Percentiles rank a stretch among this genome's conserved stretches.
Conservation (phyloP, 2,797 vertebrate genomes). For the Spondyliosoma cantharus region DNA sequence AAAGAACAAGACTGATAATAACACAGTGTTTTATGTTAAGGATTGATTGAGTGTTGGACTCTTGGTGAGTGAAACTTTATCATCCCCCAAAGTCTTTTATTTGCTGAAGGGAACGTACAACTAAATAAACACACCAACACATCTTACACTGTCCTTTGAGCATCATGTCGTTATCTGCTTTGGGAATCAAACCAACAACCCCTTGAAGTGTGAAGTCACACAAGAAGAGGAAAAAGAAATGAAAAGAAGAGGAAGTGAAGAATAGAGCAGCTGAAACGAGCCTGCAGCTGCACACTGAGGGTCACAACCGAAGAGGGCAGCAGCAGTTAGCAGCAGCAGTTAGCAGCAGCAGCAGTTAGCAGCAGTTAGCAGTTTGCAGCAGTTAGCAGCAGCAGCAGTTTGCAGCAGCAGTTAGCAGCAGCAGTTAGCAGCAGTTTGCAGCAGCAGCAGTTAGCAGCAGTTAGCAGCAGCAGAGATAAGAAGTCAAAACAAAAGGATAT, state of each 20-base stretch:
- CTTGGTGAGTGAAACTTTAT: constrained; percentile 21
- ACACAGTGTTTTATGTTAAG: no score
- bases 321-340: background rate
- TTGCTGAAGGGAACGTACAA: background rate
- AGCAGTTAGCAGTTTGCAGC: no score
- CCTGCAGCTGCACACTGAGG: constrained; percentile 31
- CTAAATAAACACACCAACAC: no score
- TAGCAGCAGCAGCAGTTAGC: no score
- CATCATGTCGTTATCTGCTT: no score
- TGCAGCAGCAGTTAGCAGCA: background rate
- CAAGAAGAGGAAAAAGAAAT: background rate
- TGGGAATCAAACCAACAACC: constrained; percentile 5
- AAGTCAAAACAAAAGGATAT: constrained; percentile 44
- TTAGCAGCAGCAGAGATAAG: constrained; percentile 26
- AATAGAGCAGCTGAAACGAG: background rate
- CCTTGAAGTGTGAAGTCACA: background rate
- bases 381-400: no score
- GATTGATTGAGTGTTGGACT: no score
- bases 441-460: no score
- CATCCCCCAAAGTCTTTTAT: constrained; percentile 4
- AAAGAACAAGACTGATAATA: no score
- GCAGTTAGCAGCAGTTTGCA: no score
- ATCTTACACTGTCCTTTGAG: no score
- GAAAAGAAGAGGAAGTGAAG: background rate
- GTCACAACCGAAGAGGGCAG: constrained; percentile 29